These are phyloP conservation scores for Globodera rostochiensis DNA, from an alignment of 1,140 invertebrate species.

Conservation along the genomic window DNA sequence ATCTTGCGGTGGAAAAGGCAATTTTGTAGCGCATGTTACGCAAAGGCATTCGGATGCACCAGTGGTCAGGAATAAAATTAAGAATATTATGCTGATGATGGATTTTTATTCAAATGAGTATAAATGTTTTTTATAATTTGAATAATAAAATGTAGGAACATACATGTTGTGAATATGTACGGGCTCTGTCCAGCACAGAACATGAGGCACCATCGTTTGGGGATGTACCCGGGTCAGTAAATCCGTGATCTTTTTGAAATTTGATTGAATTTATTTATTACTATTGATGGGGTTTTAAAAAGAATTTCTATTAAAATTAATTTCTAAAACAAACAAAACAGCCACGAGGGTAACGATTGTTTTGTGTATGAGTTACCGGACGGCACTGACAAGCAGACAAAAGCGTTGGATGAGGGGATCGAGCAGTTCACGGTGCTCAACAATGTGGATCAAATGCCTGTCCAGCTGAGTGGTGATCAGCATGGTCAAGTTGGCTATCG, in stretches of 20 bases:
- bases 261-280: neutral
- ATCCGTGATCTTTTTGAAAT: too few species aligned
- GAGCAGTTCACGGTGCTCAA: slow-evolving; percentile 53
- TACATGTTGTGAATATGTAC: slow-evolving; percentile 21
- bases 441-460: slow-evolving; percentile 59
- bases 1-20: slow-evolving; percentile 58
- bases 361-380: slow-evolving; percentile 65
- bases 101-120: too few species aligned
- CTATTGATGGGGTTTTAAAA: neutral
- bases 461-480: slow-evolving; percentile 50
- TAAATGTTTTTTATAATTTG: too few species aligned
- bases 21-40: slow-evolving; percentile 63
- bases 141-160: neutral
- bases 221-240: neutral
- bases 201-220: slow-evolving; percentile 6
- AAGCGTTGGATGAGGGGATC: slow-evolving; percentile 13
- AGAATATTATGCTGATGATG: too few species aligned
- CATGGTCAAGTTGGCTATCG: slow-evolving; percentile 63
- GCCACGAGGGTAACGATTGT: slow-evolving; percentile 63
- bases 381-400: slow-evolving; percentile 30
- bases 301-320: slow-evolving; percentile 7
- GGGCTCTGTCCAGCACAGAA: neutral
- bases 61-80: slow-evolving; percentile 43
- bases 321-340: neutral
- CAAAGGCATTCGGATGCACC: slow-evolving; percentile 56